Conservation (phyloP, 2,797 vertebrate genomes). For the Labroides dimidiatus region DNA sequence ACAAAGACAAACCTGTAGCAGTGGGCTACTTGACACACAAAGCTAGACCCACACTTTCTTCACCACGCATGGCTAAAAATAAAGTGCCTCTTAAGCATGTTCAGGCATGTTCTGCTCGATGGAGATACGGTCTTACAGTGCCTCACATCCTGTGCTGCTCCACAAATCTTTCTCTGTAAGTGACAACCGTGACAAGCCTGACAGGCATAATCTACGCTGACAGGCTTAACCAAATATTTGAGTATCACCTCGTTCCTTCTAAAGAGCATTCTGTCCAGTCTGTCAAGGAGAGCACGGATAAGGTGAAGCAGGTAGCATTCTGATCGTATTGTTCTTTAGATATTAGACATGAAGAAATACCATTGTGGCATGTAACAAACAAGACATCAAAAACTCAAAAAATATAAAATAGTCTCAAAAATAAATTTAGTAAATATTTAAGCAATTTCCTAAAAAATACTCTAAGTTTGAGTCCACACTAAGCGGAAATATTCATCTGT, state of each 20-base stretch:
- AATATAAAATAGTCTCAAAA: too few relatives aligned
- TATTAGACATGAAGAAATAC: too few relatives aligned
- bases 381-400: too few relatives aligned
- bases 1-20: constrained; percentile 13
- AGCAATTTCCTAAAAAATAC: too few relatives aligned
- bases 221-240: constrained; percentile 45
- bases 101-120: constrained; percentile 16
- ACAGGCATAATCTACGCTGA: constrained; percentile 3
- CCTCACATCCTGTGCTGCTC: not conserved
- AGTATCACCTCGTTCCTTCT: constrained; percentile 22
- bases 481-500: too few relatives aligned
- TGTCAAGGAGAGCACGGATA: too few relatives aligned
- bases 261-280: constrained; percentile 5
- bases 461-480: too few relatives aligned
- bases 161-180: not conserved
- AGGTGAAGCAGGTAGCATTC: too few relatives aligned
- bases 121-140: constrained; percentile 5
- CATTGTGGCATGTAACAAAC: too few relatives aligned
- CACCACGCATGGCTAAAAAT: constrained; percentile 34
- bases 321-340: not conserved
- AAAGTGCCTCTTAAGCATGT: constrained; percentile 22
- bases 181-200: not conserved
- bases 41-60: constrained; percentile 3
- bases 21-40: not conserved
- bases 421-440: too few relatives aligned